phyloP scores from a whole-genome alignment of 2,113 vertebrate genomes.

The Clarias gariepinus region DNA sequence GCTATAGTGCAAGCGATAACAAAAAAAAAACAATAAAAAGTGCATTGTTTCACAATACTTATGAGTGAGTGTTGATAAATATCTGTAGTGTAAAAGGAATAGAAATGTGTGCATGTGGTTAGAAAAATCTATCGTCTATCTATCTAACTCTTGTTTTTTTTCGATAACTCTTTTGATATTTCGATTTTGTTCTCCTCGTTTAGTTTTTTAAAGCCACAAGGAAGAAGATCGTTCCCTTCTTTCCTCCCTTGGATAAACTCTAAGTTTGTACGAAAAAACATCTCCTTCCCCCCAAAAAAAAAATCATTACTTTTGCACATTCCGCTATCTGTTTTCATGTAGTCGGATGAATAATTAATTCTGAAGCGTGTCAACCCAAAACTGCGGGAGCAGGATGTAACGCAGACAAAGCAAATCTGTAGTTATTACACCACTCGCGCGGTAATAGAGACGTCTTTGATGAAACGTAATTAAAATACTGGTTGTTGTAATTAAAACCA shows the following conservation, averaged over 20 bases:
- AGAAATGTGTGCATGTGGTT: not conserved
- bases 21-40: not conserved
- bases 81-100: not conserved
- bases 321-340: not conserved
- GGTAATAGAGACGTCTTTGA: not conserved
- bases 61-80: not conserved
- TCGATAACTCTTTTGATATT: too few relatives aligned
- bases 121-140: not conserved
- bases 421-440: not conserved
- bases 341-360: slow-evolving; percentile 14
- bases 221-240: not conserved
- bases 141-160: too few relatives aligned
- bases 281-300: not conserved
- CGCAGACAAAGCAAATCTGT: not conserved
- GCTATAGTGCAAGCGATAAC: not conserved
- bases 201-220: not conserved
- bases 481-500: slow-evolving; percentile 14
- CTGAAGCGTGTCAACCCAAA: not conserved
- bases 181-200: not conserved
- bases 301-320: not conserved
- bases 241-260: not conserved
- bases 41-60: not conserved
- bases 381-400: not conserved
- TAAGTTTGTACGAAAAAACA: not conserved
- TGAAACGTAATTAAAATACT: slow-evolving; percentile 11